These are phyloP conservation scores for Hypercompe scribonia DNA, from an alignment of 2,888 invertebrate species.

Conservation along the genomic window DNA sequence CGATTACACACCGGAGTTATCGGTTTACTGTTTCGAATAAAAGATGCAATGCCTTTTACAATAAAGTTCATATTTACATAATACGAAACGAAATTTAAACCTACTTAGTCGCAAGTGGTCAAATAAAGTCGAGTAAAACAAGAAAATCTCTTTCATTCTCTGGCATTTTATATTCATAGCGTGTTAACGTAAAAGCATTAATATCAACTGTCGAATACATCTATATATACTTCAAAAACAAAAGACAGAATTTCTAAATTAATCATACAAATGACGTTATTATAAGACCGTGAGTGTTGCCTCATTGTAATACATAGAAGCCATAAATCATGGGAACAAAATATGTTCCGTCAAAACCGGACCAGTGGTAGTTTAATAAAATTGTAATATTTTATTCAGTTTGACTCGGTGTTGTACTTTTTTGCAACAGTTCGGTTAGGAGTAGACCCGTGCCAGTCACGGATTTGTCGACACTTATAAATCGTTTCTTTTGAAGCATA, in stretches of 20 bases:
- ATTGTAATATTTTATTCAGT: conserved; percentile 66
- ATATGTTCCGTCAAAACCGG: conserved; percentile 37
- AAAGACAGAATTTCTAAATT: conserved; percentile 55
- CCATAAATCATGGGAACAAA: conserved; percentile 66
- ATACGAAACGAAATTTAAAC: not conserved
- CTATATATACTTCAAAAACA: conserved; percentile 25
- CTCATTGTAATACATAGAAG: conserved; percentile 56
- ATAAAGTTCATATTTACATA: not conserved
- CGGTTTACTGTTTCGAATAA: not conserved
- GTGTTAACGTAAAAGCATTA: conserved; percentile 44
- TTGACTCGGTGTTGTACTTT: conserved; percentile 50
- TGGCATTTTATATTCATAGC: conserved; percentile 32
- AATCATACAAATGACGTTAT: conserved; percentile 71
- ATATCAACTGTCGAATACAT: conserved; percentile 26
- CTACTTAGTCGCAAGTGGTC: not conserved
- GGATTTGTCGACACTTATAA: conserved; percentile 53
- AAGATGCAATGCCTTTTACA: not conserved
- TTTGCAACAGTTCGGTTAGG: conserved; percentile 48
- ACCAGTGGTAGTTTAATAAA: conserved; percentile 45
- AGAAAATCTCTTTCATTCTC: conserved; percentile 23
- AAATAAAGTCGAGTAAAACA: not conserved
- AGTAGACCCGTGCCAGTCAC: conserved; percentile 59
- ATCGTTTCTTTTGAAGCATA: conserved; percentile 54
- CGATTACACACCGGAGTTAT: conserved; percentile 13
- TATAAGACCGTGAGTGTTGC: conserved; percentile 66